Percentiles rank a stretch among this genome's conserved stretches.
Evolutionary conservation across 2,888 invertebrate species (phyloP).

Genomic region (Limulus polyphemus): DNA sequence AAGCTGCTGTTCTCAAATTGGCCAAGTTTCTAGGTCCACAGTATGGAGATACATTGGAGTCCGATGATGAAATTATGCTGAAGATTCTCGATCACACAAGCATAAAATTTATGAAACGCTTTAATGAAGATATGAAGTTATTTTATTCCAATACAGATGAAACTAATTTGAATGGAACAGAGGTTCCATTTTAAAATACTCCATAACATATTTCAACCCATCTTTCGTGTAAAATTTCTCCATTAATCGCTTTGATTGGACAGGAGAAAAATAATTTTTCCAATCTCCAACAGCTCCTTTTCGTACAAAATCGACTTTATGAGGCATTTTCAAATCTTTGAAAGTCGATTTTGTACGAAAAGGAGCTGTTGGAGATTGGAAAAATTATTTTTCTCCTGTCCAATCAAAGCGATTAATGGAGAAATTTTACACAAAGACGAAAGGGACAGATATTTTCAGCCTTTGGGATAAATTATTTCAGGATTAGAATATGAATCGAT

Average conservation of each 20-base stretch:
- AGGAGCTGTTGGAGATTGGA: slow-evolving; percentile 38
- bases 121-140: slow-evolving; percentile 12
- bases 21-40: slow-evolving; percentile 24
- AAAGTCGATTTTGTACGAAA: slow-evolving; percentile 10
- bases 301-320: slow-evolving; percentile 3
- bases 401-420: slow-evolving; percentile 1
- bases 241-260: slow-evolving; percentile 6
- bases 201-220: too few species aligned
- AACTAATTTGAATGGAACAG: neutral
- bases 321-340: neutral
- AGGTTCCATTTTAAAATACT: neutral
- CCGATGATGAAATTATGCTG: slow-evolving; percentile 6
- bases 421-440: neutral
- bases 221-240: neutral
- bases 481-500: too few species aligned
- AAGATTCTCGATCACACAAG: slow-evolving; percentile 17
- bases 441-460: neutral
- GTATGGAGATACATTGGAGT: slow-evolving; percentile 1
- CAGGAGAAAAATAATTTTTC: slow-evolving; percentile 35
- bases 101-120: slow-evolving; percentile 13
- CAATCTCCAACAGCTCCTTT: slow-evolving; percentile 37
- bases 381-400: slow-evolving; percentile 34
- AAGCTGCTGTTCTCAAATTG: slow-evolving; percentile 20
- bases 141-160: neutral
- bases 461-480: neutral